phyloP scores from a whole-genome alignment of 2,113 vertebrate genomes.

The Glaucomys volans region DNA sequence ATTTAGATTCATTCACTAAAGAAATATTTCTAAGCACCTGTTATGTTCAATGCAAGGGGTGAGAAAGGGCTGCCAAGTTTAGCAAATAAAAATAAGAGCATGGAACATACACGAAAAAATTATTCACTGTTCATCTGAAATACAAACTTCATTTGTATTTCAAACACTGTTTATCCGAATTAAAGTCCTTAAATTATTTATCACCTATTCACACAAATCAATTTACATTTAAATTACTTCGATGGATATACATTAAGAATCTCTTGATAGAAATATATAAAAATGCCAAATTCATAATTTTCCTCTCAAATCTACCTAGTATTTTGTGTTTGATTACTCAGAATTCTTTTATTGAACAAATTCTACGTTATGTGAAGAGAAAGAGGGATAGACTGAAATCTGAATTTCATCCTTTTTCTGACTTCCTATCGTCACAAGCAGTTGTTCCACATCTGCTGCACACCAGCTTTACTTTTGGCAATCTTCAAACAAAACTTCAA shows the following conservation, averaged over 20 bases:
- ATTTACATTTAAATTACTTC: slow-evolving; percentile 50
- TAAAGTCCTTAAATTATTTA: slow-evolving; percentile 9
- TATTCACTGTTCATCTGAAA: neutral
- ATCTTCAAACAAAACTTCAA: neutral
- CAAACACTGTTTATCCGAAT: neutral
- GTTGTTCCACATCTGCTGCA: neutral
- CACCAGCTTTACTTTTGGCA: neutral
- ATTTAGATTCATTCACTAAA: slow-evolving; percentile 42
- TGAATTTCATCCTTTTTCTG: slow-evolving; percentile 15
- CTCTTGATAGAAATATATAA: slow-evolving; percentile 4
- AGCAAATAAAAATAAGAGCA: slow-evolving; percentile 16
- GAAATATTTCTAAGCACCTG: neutral
- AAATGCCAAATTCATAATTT: slow-evolving; percentile 41
- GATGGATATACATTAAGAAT: neutral
- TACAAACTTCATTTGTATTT: neutral
- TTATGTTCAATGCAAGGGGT: neutral
- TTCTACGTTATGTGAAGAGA: neutral
- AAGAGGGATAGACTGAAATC: neutral
- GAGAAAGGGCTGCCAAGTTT: neutral
- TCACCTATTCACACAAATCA: neutral
- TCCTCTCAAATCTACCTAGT: neutral
- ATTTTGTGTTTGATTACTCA: neutral
- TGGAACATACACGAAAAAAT: neutral
- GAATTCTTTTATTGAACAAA: slow-evolving; percentile 30
- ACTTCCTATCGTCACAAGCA: neutral